phyloP scores from a whole-genome alignment of 2,113 vertebrate species.

The Vulpes vulpes region DNA sequence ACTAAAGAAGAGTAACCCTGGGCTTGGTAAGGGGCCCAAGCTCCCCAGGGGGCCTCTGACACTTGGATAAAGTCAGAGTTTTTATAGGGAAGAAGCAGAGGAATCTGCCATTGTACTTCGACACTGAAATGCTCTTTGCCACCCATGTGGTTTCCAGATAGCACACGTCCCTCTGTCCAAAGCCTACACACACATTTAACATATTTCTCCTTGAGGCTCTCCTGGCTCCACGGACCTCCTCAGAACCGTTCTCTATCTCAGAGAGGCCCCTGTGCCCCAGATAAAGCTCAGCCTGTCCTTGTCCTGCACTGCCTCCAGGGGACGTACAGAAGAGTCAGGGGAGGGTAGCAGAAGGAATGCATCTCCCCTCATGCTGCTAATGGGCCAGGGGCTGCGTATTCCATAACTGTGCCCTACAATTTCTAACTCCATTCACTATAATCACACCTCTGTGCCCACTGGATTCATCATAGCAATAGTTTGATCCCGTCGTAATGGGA shows the following conservation, averaged over 20 bases:
- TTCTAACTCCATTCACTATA: not conserved
- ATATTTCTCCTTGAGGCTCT: not conserved
- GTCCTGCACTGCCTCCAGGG: not conserved
- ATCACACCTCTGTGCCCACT: not conserved
- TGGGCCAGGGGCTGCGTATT: not conserved
- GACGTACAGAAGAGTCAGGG: no score
- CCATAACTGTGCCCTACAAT: not conserved
- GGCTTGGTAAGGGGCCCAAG: not conserved
- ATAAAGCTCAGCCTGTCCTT: not conserved
- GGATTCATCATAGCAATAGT: not conserved
- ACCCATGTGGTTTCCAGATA: not conserved
- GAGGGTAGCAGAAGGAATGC: not conserved
- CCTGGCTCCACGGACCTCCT: not conserved
- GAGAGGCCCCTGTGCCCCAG: not conserved
- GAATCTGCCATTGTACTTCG: not conserved
- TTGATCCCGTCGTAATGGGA: no score
- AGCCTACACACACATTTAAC: not conserved
- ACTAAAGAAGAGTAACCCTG: not conserved
- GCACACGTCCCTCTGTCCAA: not conserved
- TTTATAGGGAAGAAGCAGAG: not conserved
- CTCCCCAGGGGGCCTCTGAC: not conserved
- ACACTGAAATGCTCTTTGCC: not conserved
- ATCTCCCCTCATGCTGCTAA: not conserved
- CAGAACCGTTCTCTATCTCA: not conserved
- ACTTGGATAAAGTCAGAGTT: not conserved